Percentiles rank a stretch among this genome's conserved stretches.
Conservation (phyloP, 2,888 invertebrate genomes). For the Epistrophella euchroma region DNA sequence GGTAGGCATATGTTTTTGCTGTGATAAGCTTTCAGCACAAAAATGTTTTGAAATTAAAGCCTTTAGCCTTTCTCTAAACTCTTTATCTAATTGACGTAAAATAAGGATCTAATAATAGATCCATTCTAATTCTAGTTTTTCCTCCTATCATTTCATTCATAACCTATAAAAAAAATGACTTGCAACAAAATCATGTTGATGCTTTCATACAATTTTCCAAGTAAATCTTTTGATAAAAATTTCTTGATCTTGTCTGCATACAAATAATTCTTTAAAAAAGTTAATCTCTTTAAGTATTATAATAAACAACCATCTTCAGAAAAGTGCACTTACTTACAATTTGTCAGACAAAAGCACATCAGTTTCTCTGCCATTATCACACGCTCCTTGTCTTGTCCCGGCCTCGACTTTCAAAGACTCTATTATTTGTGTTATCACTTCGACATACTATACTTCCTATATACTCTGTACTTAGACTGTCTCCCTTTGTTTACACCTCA, state of each 20-base stretch:
- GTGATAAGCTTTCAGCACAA: no score
- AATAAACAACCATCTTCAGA: background rate
- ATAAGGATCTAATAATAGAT: background rate
- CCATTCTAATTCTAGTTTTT: background rate
- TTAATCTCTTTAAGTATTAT: background rate
- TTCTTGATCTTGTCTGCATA: constrained; percentile 29
- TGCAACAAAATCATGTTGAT: background rate
- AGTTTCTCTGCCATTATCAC: constrained; percentile 30
- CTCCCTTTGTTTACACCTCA: constrained; percentile 57
- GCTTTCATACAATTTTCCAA: background rate
- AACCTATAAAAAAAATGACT: constrained; percentile 4
- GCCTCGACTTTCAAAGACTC: constrained; percentile 15
- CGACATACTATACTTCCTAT: background rate
- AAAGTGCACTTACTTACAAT: constrained; percentile 17
- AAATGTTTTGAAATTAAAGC: background rate
- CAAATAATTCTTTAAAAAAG: constrained; percentile 7
- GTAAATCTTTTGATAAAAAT: constrained; percentile 18
- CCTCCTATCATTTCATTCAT: background rate
- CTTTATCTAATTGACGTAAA: background rate
- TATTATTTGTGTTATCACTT: constrained; percentile 26
- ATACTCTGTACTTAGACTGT: constrained; percentile 29
- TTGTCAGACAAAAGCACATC: constrained; percentile 36
- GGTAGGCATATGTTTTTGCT: no score
- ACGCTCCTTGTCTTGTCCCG: constrained; percentile 27
- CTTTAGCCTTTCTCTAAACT: no score